Base-by-base conservation (phyloP, 2,113 vertebrate species). In the Aleadryas rufinucha region DNA sequence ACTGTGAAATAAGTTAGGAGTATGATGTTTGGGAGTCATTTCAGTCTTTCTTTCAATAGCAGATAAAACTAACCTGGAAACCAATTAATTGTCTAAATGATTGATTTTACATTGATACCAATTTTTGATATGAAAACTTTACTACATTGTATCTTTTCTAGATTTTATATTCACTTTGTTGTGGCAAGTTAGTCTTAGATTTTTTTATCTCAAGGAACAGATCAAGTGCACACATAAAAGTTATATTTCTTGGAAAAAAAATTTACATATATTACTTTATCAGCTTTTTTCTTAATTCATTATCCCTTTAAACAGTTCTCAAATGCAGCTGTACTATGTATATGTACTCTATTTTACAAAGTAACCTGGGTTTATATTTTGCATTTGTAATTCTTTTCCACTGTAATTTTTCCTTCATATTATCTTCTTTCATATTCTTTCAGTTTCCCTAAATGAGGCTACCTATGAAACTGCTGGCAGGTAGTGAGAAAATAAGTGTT, bases 401-500 rank as follows among this genome's bases (percentile, higher is more conserved):
- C 22, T 10, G 49, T 69, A 74, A 26, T 93, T 64, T 94, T 90
- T 86, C 52, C 50, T 85, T 82, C 54, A n/a, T 78, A 83, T 74
- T 89, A 35, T 87, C 18, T 69, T 74, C 21, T 79, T 82, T 79
- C 52, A 16, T 54, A 54, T 79, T 52, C 61, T 85, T 83, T 83
- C 37, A 61, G 18, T 75, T 84, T 82, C 57, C 35, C 11, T 91
- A 89, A 92, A 87, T 84, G 65, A 84, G 77, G 49, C 26, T 37
- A 71, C 64, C 76, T 64, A 84, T 87, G 69, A 84, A 84, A 89
- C 44, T 71, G 18, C 69, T 89, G 87, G 72, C 72, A 97, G 81
- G 33, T 89, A 87, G 53, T 21, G 52, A 89, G 80, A 87, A 96
- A 94, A 87, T 92, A 93, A 95, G 60, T 79, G 37, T 83, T 87